A percentile compares a stretch with the other conserved stretches of the same genome.
Conservation (phyloP, 2,888 invertebrate genomes). For the Poecilus cupreus region DNA sequence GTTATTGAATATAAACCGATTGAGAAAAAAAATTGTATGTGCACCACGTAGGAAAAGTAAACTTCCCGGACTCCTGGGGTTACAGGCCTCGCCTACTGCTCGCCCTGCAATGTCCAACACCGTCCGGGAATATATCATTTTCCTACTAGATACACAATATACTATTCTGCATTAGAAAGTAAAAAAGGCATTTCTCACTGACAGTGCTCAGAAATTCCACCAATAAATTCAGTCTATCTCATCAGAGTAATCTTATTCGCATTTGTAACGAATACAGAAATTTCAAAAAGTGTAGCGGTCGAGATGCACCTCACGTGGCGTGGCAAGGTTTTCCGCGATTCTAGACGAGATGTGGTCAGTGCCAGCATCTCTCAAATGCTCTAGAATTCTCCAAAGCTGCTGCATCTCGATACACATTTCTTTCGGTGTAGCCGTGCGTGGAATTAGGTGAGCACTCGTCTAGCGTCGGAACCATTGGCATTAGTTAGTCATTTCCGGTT, state of each 20-base stretch:
- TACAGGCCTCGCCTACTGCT: too few species aligned
- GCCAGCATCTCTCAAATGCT: neutral
- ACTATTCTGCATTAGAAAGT: too few species aligned
- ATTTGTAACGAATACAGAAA: conserved; percentile 42
- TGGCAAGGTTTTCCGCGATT: neutral
- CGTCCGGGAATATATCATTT: too few species aligned
- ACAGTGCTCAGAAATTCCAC: conserved; percentile 21
- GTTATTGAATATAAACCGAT: too few species aligned
- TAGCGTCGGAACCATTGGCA: conserved; percentile 24
- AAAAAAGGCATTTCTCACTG: too few species aligned
- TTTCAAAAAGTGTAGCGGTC: neutral
- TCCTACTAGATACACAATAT: too few species aligned
- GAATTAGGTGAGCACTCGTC: conserved; percentile 37
- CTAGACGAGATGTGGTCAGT: conserved; percentile 5
- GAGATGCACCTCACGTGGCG: conserved; percentile 32
- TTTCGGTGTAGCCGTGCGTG: conserved; percentile 7
- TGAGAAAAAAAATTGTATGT: too few species aligned
- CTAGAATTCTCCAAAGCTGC: neutral
- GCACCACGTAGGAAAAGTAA: too few species aligned
- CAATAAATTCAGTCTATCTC: conserved; percentile 44
- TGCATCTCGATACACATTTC: neutral
- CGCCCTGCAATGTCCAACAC: too few species aligned
- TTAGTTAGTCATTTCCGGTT: conserved; percentile 40
- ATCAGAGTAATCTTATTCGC: conserved; percentile 42
- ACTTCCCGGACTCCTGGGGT: too few species aligned